A percentile compares a stretch with the other conserved stretches of the same genome.
phyloP scores from a whole-genome alignment of 2,113 vertebrate genomes.

The Ibidorhyncha struthersii region DNA sequence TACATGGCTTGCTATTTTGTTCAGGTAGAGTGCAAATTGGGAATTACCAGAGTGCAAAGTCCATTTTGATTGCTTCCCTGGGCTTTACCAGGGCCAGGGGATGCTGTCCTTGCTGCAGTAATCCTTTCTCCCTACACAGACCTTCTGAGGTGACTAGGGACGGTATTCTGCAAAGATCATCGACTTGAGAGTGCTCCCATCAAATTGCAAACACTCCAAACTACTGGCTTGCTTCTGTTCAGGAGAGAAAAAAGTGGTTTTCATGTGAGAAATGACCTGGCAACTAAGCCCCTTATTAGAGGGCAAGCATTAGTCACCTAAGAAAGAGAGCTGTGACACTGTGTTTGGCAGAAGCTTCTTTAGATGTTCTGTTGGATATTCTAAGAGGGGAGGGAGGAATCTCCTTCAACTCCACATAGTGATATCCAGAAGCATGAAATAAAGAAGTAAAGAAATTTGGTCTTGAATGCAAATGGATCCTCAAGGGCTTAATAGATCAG shows the following conservation, averaged over 20 bases:
- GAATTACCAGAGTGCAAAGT: constrained; percentile 3
- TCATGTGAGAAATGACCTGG: not conserved
- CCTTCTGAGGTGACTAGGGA: not conserved
- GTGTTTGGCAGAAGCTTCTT: not conserved
- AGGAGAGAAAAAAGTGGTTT: not conserved
- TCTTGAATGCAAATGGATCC: not conserved
- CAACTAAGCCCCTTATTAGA: not conserved
- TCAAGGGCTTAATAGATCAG: not conserved
- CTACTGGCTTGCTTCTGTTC: not conserved
- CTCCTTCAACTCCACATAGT: not conserved
- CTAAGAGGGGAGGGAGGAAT: not conserved
- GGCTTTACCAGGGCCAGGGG: not conserved
- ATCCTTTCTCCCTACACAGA: not conserved
- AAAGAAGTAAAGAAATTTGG: not conserved
- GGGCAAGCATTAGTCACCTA: not conserved
- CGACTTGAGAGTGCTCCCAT: not conserved
- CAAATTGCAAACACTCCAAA: not conserved
- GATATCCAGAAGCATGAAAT: not conserved
- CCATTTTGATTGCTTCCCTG: constrained; percentile 7
- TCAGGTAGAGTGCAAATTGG: not conserved
- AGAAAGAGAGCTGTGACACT: not conserved
- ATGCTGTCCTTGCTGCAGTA: not conserved
- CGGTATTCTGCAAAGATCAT: not conserved
- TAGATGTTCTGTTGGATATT: not conserved
- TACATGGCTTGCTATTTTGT: not conserved